Evolutionary conservation across 2,797 vertebrate species (phyloP), one percentile per base, ranked within the genome.

Genomic region (Argya squamiceps): DNA sequence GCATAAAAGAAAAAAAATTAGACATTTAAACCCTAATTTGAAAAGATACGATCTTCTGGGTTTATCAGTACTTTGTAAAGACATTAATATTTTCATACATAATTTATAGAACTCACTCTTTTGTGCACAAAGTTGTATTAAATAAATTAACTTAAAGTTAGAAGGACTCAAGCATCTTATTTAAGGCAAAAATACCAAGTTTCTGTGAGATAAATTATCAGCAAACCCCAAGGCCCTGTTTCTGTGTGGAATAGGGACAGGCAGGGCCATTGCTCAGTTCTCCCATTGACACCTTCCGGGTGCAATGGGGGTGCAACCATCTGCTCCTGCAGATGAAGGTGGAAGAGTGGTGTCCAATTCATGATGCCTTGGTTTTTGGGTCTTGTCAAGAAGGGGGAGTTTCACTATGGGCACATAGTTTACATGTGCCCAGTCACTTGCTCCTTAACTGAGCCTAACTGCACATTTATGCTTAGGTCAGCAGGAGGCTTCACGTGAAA

Each of bases 91-190:
- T 99, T 98, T 98, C 96, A 97, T 98, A 98, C 97, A 99, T 98
- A 98, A 98, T 98, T 98, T 97, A 98, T 98, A 97, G 97, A 98
- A 98, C 84, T 97, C 97, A 97, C 97, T 98, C 60, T 87, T 98
- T 98, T 99, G 98, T 99, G 98, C 98, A 99, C 97, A 98, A 98
- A 98, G 98, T 98, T 98, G 96, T 97, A 97, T 98, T 98, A 98
- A 99, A 99, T 99, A 99, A 99, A 99, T 99, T 99, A 99, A 99
- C 98, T 98, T 98, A 98, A 97, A 98, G 98, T 98, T 98, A 98
- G 97, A 97, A 98, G 98, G 98, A 98, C 98, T 99, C 98, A 99
- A 99, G 98, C 98, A 98, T 98, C 96, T 98, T 91, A 97, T 98
- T 99, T 99, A 99, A 99, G 99, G 99, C 99, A 98, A 98, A 98